Evolutionary conservation across 2,888 invertebrate genomes (phyloP).

Genomic region (Thecocarcelia acutangulata): DNA sequence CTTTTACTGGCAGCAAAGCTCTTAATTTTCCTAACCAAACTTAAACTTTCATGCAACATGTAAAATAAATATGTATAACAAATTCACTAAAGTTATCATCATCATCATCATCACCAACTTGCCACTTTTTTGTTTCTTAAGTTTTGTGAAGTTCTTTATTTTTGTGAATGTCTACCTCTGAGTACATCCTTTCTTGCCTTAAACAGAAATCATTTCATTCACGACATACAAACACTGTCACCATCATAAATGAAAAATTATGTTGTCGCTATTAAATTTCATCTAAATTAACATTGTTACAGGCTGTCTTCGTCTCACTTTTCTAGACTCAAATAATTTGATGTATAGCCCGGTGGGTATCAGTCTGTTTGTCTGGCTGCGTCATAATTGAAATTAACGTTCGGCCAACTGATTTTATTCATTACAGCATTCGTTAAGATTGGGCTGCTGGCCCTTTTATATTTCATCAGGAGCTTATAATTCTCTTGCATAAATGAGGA

Average conservation of each 20-base stretch:
- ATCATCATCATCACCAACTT: too few species aligned
- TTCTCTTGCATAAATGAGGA: conserved; percentile 45
- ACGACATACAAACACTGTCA: conserved; percentile 51
- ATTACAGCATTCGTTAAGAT: background rate
- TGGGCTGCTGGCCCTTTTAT: conserved; percentile 40
- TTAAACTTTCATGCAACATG: too few species aligned
- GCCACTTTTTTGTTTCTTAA: conserved; percentile 8
- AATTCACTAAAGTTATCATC: too few species aligned
- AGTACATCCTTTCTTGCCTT: background rate
- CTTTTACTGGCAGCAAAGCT: too few species aligned
- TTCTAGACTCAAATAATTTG: background rate
- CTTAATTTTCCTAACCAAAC: too few species aligned
- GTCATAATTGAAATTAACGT: conserved; percentile 32
- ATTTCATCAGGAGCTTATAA: conserved; percentile 58
- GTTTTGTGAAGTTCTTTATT: background rate
- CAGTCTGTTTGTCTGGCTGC: background rate
- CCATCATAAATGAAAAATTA: conserved; percentile 76
- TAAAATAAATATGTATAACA: too few species aligned
- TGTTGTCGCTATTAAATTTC: conserved; percentile 76
- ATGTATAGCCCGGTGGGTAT: background rate
- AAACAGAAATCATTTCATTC: background rate
- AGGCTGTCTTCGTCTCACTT: conserved; percentile 43
- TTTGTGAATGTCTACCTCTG: background rate
- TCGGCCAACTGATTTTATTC: conserved; percentile 43
- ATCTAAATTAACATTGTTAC: conserved; percentile 78